Evolutionary conservation across 1,140 invertebrate genomes (phyloP).

Genomic region (Papilio polytes): DNA sequence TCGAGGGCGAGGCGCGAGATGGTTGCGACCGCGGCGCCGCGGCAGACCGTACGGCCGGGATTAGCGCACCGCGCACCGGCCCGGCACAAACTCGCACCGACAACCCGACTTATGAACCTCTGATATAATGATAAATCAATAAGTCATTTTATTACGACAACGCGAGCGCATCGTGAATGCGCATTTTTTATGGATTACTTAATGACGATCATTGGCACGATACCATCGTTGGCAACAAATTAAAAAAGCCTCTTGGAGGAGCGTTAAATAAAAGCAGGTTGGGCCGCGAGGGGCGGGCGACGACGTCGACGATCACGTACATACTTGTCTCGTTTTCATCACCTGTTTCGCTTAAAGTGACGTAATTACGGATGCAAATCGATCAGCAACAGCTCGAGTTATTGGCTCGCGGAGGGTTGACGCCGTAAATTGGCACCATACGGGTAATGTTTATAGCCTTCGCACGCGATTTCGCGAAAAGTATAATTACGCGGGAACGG

Average conservation of each 20-base stretch:
- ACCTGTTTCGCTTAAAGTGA: conserved; percentile 78
- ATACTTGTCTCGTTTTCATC: conserved; percentile 81
- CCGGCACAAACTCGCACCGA: conserved; percentile 70
- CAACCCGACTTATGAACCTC: conserved; percentile 72
- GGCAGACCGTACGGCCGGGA: conserved; percentile 71
- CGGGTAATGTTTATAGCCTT: conserved; percentile 75
- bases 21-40: conserved; percentile 47
- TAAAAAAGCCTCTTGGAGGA: conserved; percentile 38
- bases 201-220: conserved; percentile 43
- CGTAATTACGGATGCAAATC: conserved; percentile 82
- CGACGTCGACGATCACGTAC: conserved; percentile 70
- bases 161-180: conserved; percentile 55
- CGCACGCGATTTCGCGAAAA: conserved; percentile 68
- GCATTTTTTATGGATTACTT: conserved; percentile 54
- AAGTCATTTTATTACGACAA: conserved; percentile 72
- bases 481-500: conserved; percentile 55
- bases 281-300: conserved; percentile 65
- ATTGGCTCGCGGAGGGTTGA: conserved; percentile 73
- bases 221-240: conserved; percentile 24
- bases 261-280: conserved; percentile 67
- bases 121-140: conserved; percentile 80
- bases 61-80: conserved; percentile 64
- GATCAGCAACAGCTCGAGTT: conserved; percentile 69
- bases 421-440: conserved; percentile 75
- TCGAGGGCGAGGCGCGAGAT: conserved; percentile 62